Evolutionary conservation across 2,888 invertebrate species (phyloP), one percentile per base, ranked within the genome.

Genomic region (Drosophila buzzatii): DNA sequence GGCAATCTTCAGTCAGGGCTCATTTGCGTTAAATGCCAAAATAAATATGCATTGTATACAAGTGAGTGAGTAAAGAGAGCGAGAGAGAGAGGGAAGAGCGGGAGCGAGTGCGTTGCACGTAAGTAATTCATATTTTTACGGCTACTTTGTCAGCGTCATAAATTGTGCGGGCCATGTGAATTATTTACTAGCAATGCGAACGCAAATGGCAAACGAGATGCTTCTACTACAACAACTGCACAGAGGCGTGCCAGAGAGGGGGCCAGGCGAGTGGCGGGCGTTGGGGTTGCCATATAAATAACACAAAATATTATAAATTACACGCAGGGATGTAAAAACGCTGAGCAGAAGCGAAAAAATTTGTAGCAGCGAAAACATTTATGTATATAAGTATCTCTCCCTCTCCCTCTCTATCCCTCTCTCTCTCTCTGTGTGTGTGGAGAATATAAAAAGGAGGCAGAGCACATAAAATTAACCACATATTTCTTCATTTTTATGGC

Each of bases 401-500:
- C 31, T 8, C 31, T 31, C 31, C 7, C 7, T 31, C 3, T 18
- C 3, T 44, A 2, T 45, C 7, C 27, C 14, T 27, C 23, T 23
- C 23, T 23, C 4, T 23, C 4, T 23, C 4, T 23, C 37, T 53
- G 37, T 57, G 41, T 59, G 37, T 33, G 56, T 5, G 33, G 74
- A 71, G 76, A 76, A 76, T 78, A 79, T 79, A 87, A 85, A 85
- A 89, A 88, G 89, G 81, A 86, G 80, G 81, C 76, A 75, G 75
- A 86, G 87, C 89, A 91, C 91, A 91, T 90, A 90, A 91, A 91
- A 91, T 91, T 91, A 90, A 91, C 91, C 90, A 91, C 91, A 91
- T 90, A 90, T 90, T 91, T 91, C 90, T 91, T 91, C 91, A 91
- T 91, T 90, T 88, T 90, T 91, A 91, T 90, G 91, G 90, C 91